Conservation (phyloP, 2,888 invertebrate species). For the Nemapogon koenigi region DNA sequence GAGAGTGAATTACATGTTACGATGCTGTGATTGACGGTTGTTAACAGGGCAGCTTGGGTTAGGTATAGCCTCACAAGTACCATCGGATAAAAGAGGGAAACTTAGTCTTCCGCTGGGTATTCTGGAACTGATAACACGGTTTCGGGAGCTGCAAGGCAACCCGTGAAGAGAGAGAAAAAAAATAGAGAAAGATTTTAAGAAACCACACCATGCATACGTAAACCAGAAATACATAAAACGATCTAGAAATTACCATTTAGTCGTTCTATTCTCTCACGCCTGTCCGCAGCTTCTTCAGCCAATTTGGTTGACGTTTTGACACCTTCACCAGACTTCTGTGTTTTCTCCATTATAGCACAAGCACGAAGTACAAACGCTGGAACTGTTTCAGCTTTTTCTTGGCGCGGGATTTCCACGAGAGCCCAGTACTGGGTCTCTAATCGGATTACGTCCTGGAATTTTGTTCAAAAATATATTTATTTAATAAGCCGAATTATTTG, state of each 20-base stretch:
- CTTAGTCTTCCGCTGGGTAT: too few relatives aligned
- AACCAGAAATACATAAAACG: not conserved
- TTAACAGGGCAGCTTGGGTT: too few relatives aligned
- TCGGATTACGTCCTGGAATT: constrained; percentile 84
- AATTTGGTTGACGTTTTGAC: constrained; percentile 85
- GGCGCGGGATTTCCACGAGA: constrained; percentile 89
- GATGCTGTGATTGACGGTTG: too few relatives aligned
- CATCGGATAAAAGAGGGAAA: too few relatives aligned
- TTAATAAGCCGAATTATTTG: too few relatives aligned
- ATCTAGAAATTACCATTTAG: constrained; percentile 81
- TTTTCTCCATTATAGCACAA: constrained; percentile 91
- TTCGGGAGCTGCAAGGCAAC: too few relatives aligned
- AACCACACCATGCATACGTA: not conserved
- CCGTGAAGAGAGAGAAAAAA: too few relatives aligned
- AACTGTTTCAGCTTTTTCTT: constrained; percentile 93
- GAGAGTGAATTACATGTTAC: too few relatives aligned
- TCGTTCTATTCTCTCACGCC: constrained; percentile 84
- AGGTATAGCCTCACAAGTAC: too few relatives aligned
- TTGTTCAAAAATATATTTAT: not conserved
- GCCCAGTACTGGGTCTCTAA: constrained; percentile 95
- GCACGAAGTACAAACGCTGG: constrained; percentile 90
- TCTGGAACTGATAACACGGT: too few relatives aligned
- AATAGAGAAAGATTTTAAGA: too few relatives aligned
- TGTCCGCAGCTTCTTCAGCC: constrained; percentile 86
- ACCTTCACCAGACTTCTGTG: constrained; percentile 87